These are phyloP conservation scores for Eolophus roseicapilla DNA, from an alignment of 2,113 vertebrate genomes.

Conservation along the genomic window DNA sequence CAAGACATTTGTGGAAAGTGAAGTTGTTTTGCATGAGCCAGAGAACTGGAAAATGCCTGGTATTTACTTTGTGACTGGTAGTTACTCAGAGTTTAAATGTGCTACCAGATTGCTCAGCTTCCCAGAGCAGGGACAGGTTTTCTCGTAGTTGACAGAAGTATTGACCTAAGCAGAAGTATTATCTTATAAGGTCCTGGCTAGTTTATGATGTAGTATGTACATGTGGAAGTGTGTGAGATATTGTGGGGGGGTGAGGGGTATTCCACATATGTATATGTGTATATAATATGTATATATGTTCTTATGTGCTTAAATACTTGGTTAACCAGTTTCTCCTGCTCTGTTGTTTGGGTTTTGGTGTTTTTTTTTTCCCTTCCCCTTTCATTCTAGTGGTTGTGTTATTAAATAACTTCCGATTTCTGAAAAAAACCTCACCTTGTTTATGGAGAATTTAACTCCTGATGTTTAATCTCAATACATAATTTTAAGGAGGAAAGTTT, in stretches of 20 bases:
- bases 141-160: neutral
- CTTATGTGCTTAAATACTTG: neutral
- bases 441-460: neutral
- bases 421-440: neutral
- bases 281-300: neutral
- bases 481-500: neutral
- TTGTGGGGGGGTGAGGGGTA: neutral
- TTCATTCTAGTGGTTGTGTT: neutral
- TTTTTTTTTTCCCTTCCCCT: neutral
- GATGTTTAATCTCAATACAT: neutral
- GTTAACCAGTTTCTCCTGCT: conserved; percentile 20
- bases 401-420: neutral
- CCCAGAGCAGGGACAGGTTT: neutral
- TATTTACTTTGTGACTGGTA: neutral
- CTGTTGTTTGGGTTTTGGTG: neutral
- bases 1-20: neutral
- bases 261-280: neutral
- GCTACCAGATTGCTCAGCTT: neutral
- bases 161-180: neutral
- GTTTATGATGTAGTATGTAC: neutral
- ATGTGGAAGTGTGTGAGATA: neutral
- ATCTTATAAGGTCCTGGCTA: neutral
- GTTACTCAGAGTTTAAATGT: neutral
- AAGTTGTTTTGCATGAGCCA: neutral
- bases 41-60: neutral